These are phyloP conservation scores for Caracal caracal DNA, from an alignment of 2,113 vertebrate genomes.

Conservation along the genomic window DNA sequence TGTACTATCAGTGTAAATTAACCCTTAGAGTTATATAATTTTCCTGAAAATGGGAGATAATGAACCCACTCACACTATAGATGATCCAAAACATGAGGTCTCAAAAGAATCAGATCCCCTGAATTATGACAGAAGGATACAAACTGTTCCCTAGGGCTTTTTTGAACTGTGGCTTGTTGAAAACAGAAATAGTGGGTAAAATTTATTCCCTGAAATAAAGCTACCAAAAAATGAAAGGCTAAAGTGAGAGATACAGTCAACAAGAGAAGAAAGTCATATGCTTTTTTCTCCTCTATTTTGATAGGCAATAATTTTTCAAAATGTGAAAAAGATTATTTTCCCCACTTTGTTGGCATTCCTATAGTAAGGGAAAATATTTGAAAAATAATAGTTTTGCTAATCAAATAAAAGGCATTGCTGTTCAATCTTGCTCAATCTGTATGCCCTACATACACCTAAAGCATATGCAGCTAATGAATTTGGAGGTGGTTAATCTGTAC, in stretches of 20 bases:
- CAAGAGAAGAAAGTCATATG: neutral
- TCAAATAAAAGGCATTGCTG: neutral
- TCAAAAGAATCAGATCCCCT: neutral
- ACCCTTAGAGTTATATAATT: neutral
- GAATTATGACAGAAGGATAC: neutral
- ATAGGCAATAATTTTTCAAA: neutral
- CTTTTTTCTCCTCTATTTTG: neutral
- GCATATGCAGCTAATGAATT: neutral
- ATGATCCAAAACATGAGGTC: neutral
- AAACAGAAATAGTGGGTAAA: neutral
- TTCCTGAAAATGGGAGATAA: neutral
- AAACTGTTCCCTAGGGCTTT: neutral
- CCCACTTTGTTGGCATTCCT: neutral
- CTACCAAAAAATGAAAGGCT: neutral
- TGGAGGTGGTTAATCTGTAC: neutral
- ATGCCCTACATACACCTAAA: neutral
- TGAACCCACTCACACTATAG: neutral
- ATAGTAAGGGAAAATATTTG: neutral
- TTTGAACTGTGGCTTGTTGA: neutral
- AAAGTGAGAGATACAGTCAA: neutral
- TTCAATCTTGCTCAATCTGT: neutral
- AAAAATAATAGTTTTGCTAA: neutral
- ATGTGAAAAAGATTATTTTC: neutral
- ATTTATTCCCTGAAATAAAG: neutral
- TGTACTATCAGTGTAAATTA: neutral